Evolutionary conservation across 2,888 invertebrate genomes (phyloP), one percentile per base, ranked within the genome.

Genomic region (Agonopterix heracliana): DNA sequence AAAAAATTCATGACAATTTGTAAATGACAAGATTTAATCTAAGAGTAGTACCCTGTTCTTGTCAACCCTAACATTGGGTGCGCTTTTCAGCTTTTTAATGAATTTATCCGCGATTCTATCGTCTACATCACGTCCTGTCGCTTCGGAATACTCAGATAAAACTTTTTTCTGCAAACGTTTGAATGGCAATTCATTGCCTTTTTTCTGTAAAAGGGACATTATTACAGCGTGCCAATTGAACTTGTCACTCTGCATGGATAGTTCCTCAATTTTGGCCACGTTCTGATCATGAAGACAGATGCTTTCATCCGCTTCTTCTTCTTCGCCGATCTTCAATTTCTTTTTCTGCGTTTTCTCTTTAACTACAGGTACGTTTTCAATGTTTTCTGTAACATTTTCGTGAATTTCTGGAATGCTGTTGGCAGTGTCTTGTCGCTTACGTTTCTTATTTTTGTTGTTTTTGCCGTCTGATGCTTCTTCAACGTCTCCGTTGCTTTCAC

Each of bases 131-230:
- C 76, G 64, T 1, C 88, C 81, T 13, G 90, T 89, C 26, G 81
- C 78, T 61, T 87, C 85, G 36, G 83, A 70, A 54, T 93, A 95
- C 59, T 91, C 92, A 44, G 90, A 90, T 1, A 93, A 68, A 7
- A 95, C 92, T 80, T 95, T 96, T 70, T 94, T 95, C 61, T 92
- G 92, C 12, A 96, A 78, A 63, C 94, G 93, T 65, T 93, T 94
- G 49, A 94, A 71, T 0, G 92, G 89, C 42, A 96, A 84, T 63
- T 93, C 92, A 57, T 92, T 91, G 4, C 90, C 91, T 63, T 86
- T 86, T 45, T 87, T 82, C 53, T 86, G 66, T 48, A 92, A 70
- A 44, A 91, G 79, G 2, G 88, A 79, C 50, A 86, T 60, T 11
- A 90, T 90, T 3, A 84, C 80, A 7, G 75, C 78, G 59, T 87